Base-by-base conservation (phyloP, 2,888 invertebrate species). In the Hypsopygia costalis region DNA sequence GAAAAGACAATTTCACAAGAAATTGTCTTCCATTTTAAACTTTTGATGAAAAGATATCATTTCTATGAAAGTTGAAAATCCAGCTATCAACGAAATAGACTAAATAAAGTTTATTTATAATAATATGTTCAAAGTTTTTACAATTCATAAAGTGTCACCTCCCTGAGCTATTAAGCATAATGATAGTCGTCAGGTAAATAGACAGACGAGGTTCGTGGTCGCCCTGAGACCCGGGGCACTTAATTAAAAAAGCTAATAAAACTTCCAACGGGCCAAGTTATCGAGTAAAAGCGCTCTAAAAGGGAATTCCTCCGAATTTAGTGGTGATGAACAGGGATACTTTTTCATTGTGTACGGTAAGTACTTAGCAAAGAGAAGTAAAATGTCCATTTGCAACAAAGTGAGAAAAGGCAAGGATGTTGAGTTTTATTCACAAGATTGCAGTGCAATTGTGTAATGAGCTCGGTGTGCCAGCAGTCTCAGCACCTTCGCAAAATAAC, bases 1-100 rank as follows among this genome's bases (percentile, higher is more conserved):
- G 48, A 47, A 52, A 51, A 52, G 49, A 53, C 47, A 55, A 55
- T 56, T 58, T 59, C 60, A 51, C 49, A 54, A 41, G 47, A 48
- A 62, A 52, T 58, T 60, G 33, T 39, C n/a, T 37, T 30, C 30
- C 36, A 16, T 29, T 20, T 10, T 29, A 20, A 11, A 29, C 28
- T 20, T 29, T 40, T 7, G 27, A 21, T 9, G 25, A 27, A 9
- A 7, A 22, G 10, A 33, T n/a, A 25, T n/a, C 25, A 25, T 25
- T 25, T 25, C 6, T 25, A 25, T 25, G 3, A 4, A 4, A 2
- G 16, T 16, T 2, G 16, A 16, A 16, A 4, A 16, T 16, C 16
- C 16, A 16, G 5, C 1, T 25, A 3, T 25, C 25, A n/a, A 25
- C 1, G 7, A 25, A 25, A 25, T 25, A 6, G 25, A 8, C 1